Conservation (phyloP, 2,113 vertebrate species). For the Tenebrosternarchus preto region DNA sequence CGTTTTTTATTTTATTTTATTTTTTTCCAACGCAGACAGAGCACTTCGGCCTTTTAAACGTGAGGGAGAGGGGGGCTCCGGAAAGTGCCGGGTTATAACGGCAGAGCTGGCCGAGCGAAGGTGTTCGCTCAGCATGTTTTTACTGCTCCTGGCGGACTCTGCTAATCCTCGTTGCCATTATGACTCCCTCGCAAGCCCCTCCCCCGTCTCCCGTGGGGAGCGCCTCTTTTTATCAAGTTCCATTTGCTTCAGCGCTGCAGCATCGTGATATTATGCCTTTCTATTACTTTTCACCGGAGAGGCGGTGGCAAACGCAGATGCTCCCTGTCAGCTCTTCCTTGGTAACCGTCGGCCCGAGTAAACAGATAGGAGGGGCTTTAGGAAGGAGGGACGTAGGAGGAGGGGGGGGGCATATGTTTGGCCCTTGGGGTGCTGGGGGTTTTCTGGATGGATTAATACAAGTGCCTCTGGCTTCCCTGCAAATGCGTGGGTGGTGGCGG, state of each 20-base stretch:
- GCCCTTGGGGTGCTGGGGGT: constrained; percentile 4
- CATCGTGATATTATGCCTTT: constrained; percentile 31
- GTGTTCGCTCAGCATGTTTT: constrained; percentile 39
- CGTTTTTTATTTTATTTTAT: too few species aligned
- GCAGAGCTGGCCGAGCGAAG: constrained; percentile 3
- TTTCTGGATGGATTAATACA: constrained; percentile 38
- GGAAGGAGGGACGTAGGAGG: not conserved
- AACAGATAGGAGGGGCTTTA: constrained; percentile 27
- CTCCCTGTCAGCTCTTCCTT: constrained; percentile 12
- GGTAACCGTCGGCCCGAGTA: constrained; percentile 22
- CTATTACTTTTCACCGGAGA: constrained; percentile 27
- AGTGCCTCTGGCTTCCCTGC: not conserved
- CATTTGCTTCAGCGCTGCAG: constrained; percentile 37
- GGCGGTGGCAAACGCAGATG: constrained; percentile 21
- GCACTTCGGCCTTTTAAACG: too few species aligned
- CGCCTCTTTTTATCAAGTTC: constrained; percentile 11
- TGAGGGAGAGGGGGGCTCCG: not conserved
- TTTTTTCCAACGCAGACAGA: not conserved
- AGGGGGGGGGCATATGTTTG: not conserved
- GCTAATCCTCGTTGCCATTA: constrained; percentile 46
- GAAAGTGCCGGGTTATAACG: constrained; percentile 10
- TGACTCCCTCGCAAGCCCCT: constrained; percentile 17
- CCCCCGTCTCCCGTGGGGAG: constrained; percentile 33
- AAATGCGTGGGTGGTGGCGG: constrained; percentile 23
- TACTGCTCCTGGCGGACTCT: constrained; percentile 38